Percentiles rank a stretch among this genome's conserved stretches.
phyloP scores from a whole-genome alignment of 2,888 invertebrate genomes.

The Aphodius granarius region DNA sequence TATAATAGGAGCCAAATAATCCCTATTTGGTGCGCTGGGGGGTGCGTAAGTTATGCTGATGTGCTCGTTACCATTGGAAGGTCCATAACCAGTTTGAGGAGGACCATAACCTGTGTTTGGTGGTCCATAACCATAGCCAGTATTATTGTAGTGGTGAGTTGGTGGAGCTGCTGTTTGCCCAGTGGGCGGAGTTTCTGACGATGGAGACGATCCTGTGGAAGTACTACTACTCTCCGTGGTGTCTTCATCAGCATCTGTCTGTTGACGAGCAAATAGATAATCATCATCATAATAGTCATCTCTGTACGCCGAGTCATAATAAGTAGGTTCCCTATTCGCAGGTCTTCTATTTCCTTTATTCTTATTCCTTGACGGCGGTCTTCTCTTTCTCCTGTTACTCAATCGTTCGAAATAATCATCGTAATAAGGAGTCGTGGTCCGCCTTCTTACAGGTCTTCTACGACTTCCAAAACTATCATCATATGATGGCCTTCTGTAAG shows the following conservation, averaged over 20 bases:
- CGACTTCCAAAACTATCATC: conserved; percentile 18
- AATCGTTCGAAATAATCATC: conserved; percentile 25
- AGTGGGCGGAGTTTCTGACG: conserved; percentile 16
- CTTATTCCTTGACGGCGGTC: conserved; percentile 21
- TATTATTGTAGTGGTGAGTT: conserved; percentile 2
- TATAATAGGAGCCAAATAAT: conserved; percentile 26
- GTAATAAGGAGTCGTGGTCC: conserved; percentile 27
- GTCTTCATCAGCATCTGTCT: conserved; percentile 17
- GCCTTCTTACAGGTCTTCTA: conserved; percentile 13
- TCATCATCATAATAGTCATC: conserved; percentile 24
- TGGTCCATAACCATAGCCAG: conserved; percentile 32
- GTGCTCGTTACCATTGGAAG: conserved; percentile 48
- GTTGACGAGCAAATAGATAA: conserved; percentile 25
- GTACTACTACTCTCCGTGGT: conserved; percentile 15
- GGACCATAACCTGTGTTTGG: conserved; percentile 27
- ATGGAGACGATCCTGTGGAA: not conserved
- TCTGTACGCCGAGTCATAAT: conserved; percentile 21
- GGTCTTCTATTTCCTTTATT: conserved; percentile 26
- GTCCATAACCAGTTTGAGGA: conserved; percentile 44
- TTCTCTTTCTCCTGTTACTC: conserved; percentile 20
- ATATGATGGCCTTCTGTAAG: conserved; percentile 7
- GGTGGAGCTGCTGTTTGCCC: not conserved
- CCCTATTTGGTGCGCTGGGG: conserved; percentile 22
- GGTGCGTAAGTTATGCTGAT: conserved; percentile 51
- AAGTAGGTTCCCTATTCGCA: conserved; percentile 24